phyloP scores from a whole-genome alignment of 2,888 invertebrate species.

The Harpalus rubripes region DNA sequence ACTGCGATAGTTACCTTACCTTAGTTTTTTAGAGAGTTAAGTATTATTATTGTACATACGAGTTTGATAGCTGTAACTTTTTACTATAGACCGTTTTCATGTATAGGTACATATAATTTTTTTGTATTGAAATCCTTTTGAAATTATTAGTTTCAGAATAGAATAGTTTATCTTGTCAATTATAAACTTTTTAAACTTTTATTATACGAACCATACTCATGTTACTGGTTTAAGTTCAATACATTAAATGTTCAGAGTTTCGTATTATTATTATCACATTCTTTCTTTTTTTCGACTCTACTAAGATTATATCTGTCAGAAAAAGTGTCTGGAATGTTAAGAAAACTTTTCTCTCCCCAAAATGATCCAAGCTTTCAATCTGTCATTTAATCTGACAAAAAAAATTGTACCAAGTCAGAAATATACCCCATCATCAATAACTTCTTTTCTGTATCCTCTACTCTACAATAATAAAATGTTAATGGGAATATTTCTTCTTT shows the following conservation, averaged over 20 bases:
- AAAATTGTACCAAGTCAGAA: slow-evolving; percentile 19
- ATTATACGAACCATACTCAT: too few species aligned
- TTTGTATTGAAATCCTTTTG: too few species aligned
- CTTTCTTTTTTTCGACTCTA: neutral
- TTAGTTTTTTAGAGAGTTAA: too few species aligned
- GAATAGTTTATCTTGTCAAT: too few species aligned
- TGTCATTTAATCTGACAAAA: slow-evolving; percentile 30
- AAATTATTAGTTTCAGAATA: too few species aligned
- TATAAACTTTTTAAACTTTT: too few species aligned
- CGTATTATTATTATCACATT: neutral
- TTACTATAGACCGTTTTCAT: neutral
- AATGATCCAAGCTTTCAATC: neutral
- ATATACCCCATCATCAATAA: slow-evolving; percentile 12
- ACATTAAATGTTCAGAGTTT: neutral
- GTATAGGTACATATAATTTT: too few species aligned
- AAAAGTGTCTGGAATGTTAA: neutral
- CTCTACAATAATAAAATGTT: neutral
- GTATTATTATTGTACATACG: too few species aligned
- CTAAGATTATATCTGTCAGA: neutral
- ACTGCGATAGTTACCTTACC: too few species aligned
- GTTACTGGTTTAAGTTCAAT: neutral
- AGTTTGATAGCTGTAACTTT: neutral
- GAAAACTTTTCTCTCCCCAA: neutral
- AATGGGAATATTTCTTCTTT: neutral
- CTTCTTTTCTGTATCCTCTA: neutral